Percentiles rank a stretch among this genome's conserved stretches.
Evolutionary conservation across 2,888 invertebrate genomes (phyloP).

Genomic region (Netelia fuscicornis): DNA sequence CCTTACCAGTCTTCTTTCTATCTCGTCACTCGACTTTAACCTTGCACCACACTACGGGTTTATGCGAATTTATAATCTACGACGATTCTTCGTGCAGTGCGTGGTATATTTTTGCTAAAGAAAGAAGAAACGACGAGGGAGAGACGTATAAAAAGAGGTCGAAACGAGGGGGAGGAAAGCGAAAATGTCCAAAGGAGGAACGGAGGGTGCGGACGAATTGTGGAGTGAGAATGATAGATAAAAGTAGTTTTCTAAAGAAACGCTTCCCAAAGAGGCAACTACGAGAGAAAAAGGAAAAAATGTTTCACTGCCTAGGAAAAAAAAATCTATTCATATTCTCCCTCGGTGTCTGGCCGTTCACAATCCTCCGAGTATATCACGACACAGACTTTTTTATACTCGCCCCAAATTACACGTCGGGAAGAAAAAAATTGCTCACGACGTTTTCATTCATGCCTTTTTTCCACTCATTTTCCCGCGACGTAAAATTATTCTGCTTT

Average conservation of each 20-base stretch:
- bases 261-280: constrained; percentile 37
- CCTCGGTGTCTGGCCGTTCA: background rate
- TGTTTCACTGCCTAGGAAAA: constrained; percentile 12
- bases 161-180: constrained; percentile 8
- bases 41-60: background rate
- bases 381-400: constrained; percentile 4
- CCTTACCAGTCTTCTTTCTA: constrained; percentile 20
- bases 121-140: constrained; percentile 27
- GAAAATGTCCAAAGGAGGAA: background rate
- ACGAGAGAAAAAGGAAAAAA: constrained; percentile 32
- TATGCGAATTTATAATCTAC: constrained; percentile 49
- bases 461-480: constrained; percentile 5
- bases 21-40: constrained; percentile 43
- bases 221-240: constrained; percentile 8
- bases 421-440: constrained; percentile 7
- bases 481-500: constrained; percentile 6
- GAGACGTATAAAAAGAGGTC: constrained; percentile 20
- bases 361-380: constrained; percentile 13
- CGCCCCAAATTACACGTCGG: constrained; percentile 17
- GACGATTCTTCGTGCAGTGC: constrained; percentile 31
- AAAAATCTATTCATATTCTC: constrained; percentile 52
- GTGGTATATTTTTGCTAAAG: constrained; percentile 40
- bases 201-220: background rate
- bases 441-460: constrained; percentile 27
- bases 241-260: constrained; percentile 40